Conservation (phyloP, 2,113 vertebrate species). For the Dromaius novaehollandiae region DNA sequence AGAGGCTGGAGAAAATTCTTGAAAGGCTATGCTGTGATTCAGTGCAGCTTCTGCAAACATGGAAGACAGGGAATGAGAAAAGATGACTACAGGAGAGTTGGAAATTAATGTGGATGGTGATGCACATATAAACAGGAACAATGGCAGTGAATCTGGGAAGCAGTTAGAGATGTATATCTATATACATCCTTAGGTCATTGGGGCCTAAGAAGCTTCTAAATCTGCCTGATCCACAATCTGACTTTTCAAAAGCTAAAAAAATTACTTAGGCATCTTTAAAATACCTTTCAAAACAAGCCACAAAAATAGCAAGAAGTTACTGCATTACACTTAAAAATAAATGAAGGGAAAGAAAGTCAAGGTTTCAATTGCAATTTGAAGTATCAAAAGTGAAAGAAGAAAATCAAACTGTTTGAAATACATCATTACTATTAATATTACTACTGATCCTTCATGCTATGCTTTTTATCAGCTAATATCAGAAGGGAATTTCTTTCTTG, state of each 20-base stretch:
- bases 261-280: not conserved
- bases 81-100: not conserved
- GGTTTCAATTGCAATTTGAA: not conserved
- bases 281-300: not conserved
- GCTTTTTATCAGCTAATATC: constrained; percentile 2
- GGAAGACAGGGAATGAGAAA: not conserved
- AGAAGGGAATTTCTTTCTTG: not conserved
- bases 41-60: constrained; percentile 7
- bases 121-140: not conserved
- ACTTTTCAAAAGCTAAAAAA: constrained; percentile 10
- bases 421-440: not conserved
- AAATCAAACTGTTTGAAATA: not conserved
- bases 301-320: not conserved
- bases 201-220: not conserved
- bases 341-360: not conserved
- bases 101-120: not conserved
- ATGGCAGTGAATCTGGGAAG: not conserved
- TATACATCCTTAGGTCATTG: not conserved
- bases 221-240: not conserved
- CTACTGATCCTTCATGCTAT: not conserved
- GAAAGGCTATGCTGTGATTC: not conserved
- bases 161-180: not conserved
- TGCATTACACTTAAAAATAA: not conserved
- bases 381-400: not conserved
- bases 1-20: constrained; percentile 40